phyloP scores from a whole-genome alignment of 2,888 invertebrate genomes.

The Amphipyra berbera region DNA sequence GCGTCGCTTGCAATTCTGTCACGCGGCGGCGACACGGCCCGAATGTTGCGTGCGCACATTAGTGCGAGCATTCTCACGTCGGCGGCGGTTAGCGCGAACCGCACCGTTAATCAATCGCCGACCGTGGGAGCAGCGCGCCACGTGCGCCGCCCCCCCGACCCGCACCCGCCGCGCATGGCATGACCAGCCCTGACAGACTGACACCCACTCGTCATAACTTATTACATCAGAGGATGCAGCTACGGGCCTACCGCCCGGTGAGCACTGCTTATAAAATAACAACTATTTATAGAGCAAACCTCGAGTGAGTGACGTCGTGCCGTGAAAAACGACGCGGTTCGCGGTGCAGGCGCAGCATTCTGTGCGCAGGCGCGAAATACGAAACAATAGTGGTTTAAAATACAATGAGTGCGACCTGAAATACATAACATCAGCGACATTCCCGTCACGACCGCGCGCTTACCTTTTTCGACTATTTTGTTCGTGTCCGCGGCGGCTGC shows the following conservation, averaged over 20 bases:
- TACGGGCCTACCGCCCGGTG: not conserved
- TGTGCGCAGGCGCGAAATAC: slow-evolving; percentile 83
- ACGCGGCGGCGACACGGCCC: slow-evolving; percentile 72
- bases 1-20: slow-evolving; percentile 69
- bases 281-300: slow-evolving; percentile 67
- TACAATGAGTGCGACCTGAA: slow-evolving; percentile 86
- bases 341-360: slow-evolving; percentile 60
- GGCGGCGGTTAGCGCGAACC: slow-evolving; percentile 69
- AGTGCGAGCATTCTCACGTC: slow-evolving; percentile 74
- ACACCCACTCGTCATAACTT: slow-evolving; percentile 5
- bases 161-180: not conserved
- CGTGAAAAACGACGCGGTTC: slow-evolving; percentile 58
- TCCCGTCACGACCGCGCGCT: slow-evolving; percentile 86
- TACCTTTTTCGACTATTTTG: slow-evolving; percentile 87
- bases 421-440: slow-evolving; percentile 84
- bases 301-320: slow-evolving; percentile 66
- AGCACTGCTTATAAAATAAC: slow-evolving; percentile 18
- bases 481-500: slow-evolving; percentile 64
- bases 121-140: slow-evolving; percentile 77
- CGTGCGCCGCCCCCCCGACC: slow-evolving; percentile 57
- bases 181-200: not conserved
- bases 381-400: slow-evolving; percentile 88
- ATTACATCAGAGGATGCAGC: not conserved
- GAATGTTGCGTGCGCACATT: slow-evolving; percentile 71
- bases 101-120: slow-evolving; percentile 79